Evolutionary conservation across 2,888 invertebrate genomes (phyloP).

Genomic region (Bibio marci): DNA sequence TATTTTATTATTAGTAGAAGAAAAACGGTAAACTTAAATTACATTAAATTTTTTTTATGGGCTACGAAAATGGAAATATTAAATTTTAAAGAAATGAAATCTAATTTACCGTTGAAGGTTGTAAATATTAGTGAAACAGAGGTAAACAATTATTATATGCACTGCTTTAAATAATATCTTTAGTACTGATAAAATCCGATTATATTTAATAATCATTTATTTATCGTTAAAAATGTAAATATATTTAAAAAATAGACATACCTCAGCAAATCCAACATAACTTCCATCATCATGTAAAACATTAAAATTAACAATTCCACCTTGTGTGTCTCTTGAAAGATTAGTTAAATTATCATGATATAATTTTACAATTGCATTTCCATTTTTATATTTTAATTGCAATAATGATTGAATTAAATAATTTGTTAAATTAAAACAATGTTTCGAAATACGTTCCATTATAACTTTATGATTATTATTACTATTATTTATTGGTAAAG

Average conservation of each 20-base stretch:
- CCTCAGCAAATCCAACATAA: conserved; percentile 79
- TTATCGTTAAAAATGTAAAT: background rate
- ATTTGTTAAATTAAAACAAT: conserved; percentile 60
- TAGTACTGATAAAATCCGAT: too few relatives aligned
- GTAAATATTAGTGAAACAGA: too few relatives aligned
- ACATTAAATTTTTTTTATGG: too few relatives aligned
- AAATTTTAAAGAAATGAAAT: too few relatives aligned
- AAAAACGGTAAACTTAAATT: too few relatives aligned
- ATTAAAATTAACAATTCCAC: conserved; percentile 81
- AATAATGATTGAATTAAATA: conserved; percentile 48
- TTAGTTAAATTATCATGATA: conserved; percentile 59
- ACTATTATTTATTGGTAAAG: background rate
- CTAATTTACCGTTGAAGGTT: too few relatives aligned
- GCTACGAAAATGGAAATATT: too few relatives aligned
- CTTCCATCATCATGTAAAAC: conserved; percentile 56
- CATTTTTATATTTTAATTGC: conserved; percentile 53
- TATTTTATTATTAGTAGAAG: conserved; percentile 1
- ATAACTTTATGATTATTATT: conserved; percentile 17
- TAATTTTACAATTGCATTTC: conserved; percentile 43
- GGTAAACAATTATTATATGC: too few relatives aligned
- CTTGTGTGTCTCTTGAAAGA: conserved; percentile 43
- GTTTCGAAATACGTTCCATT: conserved; percentile 47
- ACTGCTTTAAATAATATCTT: too few relatives aligned
- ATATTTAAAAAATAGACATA: conserved; percentile 19
- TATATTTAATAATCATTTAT: background rate